Conservation (phyloP, 53 echinoderm and acorn worm species). For the Crossaster papposus region DNA sequence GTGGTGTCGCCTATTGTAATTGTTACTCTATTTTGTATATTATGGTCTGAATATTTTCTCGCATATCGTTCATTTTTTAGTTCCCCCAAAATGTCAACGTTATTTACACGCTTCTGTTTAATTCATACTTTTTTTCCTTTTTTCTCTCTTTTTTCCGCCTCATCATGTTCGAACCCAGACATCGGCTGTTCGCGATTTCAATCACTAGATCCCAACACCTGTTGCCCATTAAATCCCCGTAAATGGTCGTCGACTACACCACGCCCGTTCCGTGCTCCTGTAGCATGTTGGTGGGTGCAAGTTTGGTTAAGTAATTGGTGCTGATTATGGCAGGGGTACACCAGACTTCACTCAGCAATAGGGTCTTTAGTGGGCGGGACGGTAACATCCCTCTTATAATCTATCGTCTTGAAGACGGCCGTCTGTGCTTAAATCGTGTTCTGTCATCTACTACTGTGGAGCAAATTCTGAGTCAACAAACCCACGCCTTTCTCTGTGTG, state of each 20-base stretch:
- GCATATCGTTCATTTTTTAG: too few species aligned
- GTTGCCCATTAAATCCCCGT: constrained; percentile 17
- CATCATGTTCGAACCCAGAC: constrained; percentile 24
- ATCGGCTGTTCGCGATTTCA: constrained; percentile 41
- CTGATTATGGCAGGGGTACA: constrained; percentile 7
- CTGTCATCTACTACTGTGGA: too few species aligned
- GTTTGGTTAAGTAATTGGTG: constrained; percentile 45
- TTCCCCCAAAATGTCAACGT: too few species aligned
- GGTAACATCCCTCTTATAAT: not conserved
- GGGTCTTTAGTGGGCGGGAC: not conserved
- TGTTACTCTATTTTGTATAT: too few species aligned
- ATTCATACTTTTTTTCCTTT: too few species aligned
- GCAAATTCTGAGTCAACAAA: too few species aligned
- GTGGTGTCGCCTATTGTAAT: too few species aligned
- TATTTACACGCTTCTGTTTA: too few species aligned
- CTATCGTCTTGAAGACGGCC: not conserved
- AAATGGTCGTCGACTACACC: constrained; percentile 17
- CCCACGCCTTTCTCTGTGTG: too few species aligned
- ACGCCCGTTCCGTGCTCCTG: not conserved
- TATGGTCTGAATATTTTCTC: too few species aligned
- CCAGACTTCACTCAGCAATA: constrained; percentile 3
- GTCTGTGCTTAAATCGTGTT: not conserved
- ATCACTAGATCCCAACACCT: constrained; percentile 37
- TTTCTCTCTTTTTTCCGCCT: not conserved
- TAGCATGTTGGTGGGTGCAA: constrained; percentile 15